Evolutionary conservation across 2,113 vertebrate genomes (phyloP), one percentile per base, ranked within the genome.

Genomic region (Pogona vitticeps): DNA sequence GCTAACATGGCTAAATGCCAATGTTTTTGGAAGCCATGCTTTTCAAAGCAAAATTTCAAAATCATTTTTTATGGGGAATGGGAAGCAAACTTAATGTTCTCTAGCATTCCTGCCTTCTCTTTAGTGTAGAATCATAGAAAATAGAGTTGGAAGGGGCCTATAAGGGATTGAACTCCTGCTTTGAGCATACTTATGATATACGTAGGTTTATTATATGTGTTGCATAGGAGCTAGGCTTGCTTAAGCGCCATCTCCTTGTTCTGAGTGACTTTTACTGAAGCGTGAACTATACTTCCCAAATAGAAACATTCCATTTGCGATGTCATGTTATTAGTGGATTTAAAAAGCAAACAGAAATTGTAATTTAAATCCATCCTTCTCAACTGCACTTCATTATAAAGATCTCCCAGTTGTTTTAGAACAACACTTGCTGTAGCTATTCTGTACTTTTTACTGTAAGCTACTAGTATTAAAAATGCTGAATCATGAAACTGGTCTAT

Each of bases 1-100:
- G 76, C 89, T 96, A 91, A 94, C 75, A 52, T 92, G 89, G 87
- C 93, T 92, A 95, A 96, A 95, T 94, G 91, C 86, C 94, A 95
- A 83, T 28, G 89, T 87, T 92, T 93, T 89, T 93, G 93, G 88
- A 94, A 96, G 93, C 90, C 91, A 86, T 90, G 83, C 42, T 95
- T 94, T 78, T 56, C 84, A 92, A 95, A 92, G 76, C 80, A 81
- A 8, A 6, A 63, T 88, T 84, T 89, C 85, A 90, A 92, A 92
- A 90, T 90, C 91, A 21, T 87, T 84, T 92, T 94, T 95, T 40
- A 85, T 18, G 6, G 12, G 33, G 28, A 18, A 7, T 14, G 38
- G 42, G 93, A 90, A 82, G 36, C 68, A 88, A 68, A 71, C 90
- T 68, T 91, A 92, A 82, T 92, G 61, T 90, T 94, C 89, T 88